Evolutionary conservation across 2,888 invertebrate genomes (phyloP), one percentile per base, ranked within the genome.

Genomic region (Argynnis bischoffii): DNA sequence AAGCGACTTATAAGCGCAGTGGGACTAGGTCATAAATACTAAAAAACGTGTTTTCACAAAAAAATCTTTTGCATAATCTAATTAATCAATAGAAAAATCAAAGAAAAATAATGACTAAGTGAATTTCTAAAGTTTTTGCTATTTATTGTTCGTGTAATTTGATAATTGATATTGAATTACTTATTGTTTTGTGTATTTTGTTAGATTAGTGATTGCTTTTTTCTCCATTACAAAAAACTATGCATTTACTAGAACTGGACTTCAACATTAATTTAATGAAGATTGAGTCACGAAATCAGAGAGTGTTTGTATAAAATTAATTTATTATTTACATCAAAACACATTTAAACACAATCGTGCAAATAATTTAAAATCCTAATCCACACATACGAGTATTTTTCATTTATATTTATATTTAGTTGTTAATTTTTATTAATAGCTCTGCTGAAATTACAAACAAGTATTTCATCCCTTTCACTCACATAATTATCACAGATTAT

Each of bases 401-500:
- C 16, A 51, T 13, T 59, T 59, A 48, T 26, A 11, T 26, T 47
- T 11, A 59, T 26, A 11, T 26, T 47, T 11, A 59, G n/a, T 11
- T n/a, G 15, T 61, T 16, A 50, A 35, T 51, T 51, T n/a, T 51
- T 61, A 51, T 61, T 53, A 51, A 61, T 35, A 53, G 11, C 35
- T 61, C 15, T 15, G n/a, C 15, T 41, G 51, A 18, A 51, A 6
- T 47, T n/a, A 31, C 35, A 61, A 35, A 51, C 60, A 60, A 11
- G 31, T 59, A 70, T 46, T 65, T 46, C 56, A 56, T 47, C 63
- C 64, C 72, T 66, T 73, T 72, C 71, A 72, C 70, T 72, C 69
- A 75, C 66, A 73, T 74, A 26, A 26, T 35, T 59, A 77, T 77
- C 77, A 77, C 77, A 76, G 76, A 71, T 75, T 69, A 63, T 71